A percentile compares a stretch with the other conserved stretches of the same genome.
Conservation (phyloP, 2,113 vertebrate genomes). For the Brachypteracias leptosomus region DNA sequence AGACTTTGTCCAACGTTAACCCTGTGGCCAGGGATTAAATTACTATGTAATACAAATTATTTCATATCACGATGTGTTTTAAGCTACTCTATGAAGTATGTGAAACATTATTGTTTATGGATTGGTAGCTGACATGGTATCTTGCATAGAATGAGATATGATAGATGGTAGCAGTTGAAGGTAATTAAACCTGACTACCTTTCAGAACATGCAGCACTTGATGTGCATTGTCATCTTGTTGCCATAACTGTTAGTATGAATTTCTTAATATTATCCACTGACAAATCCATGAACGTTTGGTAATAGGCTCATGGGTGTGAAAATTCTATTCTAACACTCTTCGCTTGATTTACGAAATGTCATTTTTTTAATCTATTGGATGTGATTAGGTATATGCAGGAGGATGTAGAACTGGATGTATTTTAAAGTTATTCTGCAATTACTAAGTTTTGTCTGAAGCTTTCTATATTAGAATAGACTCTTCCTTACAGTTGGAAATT, state of each 20-base stretch:
- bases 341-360: not conserved
- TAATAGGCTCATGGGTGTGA: not conserved
- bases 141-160: constrained; percentile 48
- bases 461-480: constrained; percentile 61
- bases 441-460: constrained; percentile 28
- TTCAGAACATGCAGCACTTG: constrained; percentile 38
- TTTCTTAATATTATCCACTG: constrained; percentile 13
- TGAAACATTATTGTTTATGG: constrained; percentile 70
- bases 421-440: constrained; percentile 39
- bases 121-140: constrained; percentile 63
- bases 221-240: not conserved
- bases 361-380: not conserved
- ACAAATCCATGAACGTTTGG: constrained; percentile 24
- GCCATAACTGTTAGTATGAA: not conserved
- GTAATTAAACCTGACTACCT: constrained; percentile 44
- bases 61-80: constrained; percentile 75
- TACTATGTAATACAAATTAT: constrained; percentile 82
- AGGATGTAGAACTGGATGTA: constrained; percentile 28
- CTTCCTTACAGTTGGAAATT: constrained; percentile 53
- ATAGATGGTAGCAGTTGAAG: constrained; percentile 51
- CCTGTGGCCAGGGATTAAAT: constrained; percentile 76
- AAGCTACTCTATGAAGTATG: constrained; percentile 78
- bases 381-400: not conserved
- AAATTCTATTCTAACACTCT: constrained; percentile 26
- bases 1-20: constrained; percentile 80